Conservation (phyloP, 2,888 invertebrate species). For the Pinctada fucata region DNA sequence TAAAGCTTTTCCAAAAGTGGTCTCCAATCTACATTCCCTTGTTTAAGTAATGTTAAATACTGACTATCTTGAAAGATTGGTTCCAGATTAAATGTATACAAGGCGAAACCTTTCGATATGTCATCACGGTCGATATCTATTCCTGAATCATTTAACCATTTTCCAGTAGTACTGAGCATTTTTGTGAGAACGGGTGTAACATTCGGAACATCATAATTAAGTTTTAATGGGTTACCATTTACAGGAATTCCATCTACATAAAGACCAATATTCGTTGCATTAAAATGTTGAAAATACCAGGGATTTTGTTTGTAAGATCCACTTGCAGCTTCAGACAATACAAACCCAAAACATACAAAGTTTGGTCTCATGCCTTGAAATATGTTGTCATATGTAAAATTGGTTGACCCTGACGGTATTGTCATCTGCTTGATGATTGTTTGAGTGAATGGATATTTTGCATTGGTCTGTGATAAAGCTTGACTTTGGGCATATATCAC, state of each 20-base stretch:
- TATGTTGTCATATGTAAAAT: slow-evolving; percentile 40
- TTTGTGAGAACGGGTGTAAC: slow-evolving; percentile 11
- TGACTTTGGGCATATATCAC: slow-evolving; percentile 29
- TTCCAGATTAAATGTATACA: slow-evolving; percentile 22
- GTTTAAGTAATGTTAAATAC: slow-evolving; percentile 20
- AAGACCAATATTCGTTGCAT: slow-evolving; percentile 35
- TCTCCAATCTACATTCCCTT: slow-evolving; percentile 38
- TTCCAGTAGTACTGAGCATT: slow-evolving; percentile 13
- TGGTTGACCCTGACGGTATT: slow-evolving; percentile 31
- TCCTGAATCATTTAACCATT: slow-evolving; percentile 5
- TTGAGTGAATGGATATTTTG: slow-evolving; percentile 27
- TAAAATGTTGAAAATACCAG: slow-evolving; percentile 40
- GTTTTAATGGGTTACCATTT: slow-evolving; percentile 9
- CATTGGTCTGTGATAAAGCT: slow-evolving; percentile 17
- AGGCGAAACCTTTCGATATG: slow-evolving; percentile 9
- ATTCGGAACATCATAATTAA: neutral
- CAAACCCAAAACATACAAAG: slow-evolving; percentile 38
- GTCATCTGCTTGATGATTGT: slow-evolving; percentile 24
- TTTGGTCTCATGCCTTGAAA: slow-evolving; percentile 38
- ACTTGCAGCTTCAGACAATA: slow-evolving; percentile 25
- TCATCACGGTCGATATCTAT: neutral
- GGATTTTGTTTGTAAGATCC: slow-evolving; percentile 36
- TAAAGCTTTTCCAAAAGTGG: slow-evolving; percentile 35
- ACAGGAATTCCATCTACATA: slow-evolving; percentile 30
- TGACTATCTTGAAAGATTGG: slow-evolving; percentile 21